Evolutionary conservation across 1,140 invertebrate species (phyloP), one percentile per base, ranked within the genome.

Genomic region (Palaemon carinicauda): DNA sequence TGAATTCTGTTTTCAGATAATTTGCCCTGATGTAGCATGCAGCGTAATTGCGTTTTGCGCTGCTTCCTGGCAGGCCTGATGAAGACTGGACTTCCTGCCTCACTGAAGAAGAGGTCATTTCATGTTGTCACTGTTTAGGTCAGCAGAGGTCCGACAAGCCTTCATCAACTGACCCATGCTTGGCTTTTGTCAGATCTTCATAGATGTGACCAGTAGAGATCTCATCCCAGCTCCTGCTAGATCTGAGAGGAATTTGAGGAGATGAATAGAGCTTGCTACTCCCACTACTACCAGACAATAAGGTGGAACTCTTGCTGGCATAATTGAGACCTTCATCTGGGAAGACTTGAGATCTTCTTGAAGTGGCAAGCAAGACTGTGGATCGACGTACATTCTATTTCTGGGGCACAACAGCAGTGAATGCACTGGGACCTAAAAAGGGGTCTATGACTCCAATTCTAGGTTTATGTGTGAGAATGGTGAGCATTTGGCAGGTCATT

Each of bases 181-280:
- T 12, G 33, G 77, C 31, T 12, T 60, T 60, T 52, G 80, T 77
- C 19, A 78, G 75, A 50, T 86, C 84, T 51, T 86, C 84, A 69
- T 86, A 86, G 31, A 86, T 80, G 77, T 86, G 84, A 52, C 77
- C 56, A 2, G 84, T 80, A 27, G 84, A 86, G n/a, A 86, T 50
- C 77, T 86, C 75, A 52, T 86, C 84, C 84, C 84, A 86, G 77
- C 77, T 80, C 31, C 84, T 75, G 77, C 84, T 86, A 17, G 75
- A 77, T 52, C 84, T 71, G 19, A 86, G 84, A 17, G 56, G 56
- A 29, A 73, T 50, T 52, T 86, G 84, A 12, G 84, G 84, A 2
- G 84, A 86, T 24, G 84, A 80, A 53, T 83, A 83, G 24, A 83
- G 29, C 19, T 53, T 82, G 80, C 65, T 73, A 1, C 77, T 33